Conservation (phyloP, 2,888 invertebrate genomes). For the Serrognathus titanus region DNA sequence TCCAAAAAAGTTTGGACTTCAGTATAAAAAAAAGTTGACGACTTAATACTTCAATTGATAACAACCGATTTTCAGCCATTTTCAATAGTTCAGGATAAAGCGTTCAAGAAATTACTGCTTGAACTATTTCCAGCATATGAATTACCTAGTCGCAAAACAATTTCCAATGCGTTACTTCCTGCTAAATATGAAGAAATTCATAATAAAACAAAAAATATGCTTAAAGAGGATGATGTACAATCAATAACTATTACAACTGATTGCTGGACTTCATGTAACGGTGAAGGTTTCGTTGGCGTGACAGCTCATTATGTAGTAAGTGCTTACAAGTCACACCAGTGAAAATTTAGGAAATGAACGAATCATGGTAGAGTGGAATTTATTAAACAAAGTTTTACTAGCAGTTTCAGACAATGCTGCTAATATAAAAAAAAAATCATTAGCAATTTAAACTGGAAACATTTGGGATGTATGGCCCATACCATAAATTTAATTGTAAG, state of each 20-base stretch:
- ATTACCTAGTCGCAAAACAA: no score
- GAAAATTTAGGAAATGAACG: constrained; percentile 27
- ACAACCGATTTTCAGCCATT: constrained; percentile 24
- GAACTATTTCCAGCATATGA: constrained; percentile 22
- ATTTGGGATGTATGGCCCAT: constrained; percentile 32
- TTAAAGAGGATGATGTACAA: constrained; percentile 8
- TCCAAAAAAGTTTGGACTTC: no score
- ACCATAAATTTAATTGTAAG: constrained; percentile 30
- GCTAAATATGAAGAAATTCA: constrained; percentile 16
- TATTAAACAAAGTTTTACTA: constrained; percentile 32
- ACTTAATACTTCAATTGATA: no score
- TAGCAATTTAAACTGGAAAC: constrained; percentile 22
- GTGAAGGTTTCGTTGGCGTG: constrained; percentile 32
- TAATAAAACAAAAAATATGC: neutral
- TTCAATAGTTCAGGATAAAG: constrained; percentile 25
- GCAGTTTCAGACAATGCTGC: constrained; percentile 34
- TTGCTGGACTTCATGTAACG: no score
- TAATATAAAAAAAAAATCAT: constrained; percentile 31
- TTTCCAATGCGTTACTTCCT: constrained; percentile 23
- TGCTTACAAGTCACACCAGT: constrained; percentile 27
- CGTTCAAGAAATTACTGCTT: constrained; percentile 22
- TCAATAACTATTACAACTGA: constrained; percentile 33
- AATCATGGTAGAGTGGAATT: constrained; percentile 28
- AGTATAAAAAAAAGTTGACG: no score
- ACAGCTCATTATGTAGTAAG: constrained; percentile 30